These are phyloP conservation scores for Myzus persicae DNA, from an alignment of 1,140 invertebrate genomes.

Conservation along the genomic window DNA sequence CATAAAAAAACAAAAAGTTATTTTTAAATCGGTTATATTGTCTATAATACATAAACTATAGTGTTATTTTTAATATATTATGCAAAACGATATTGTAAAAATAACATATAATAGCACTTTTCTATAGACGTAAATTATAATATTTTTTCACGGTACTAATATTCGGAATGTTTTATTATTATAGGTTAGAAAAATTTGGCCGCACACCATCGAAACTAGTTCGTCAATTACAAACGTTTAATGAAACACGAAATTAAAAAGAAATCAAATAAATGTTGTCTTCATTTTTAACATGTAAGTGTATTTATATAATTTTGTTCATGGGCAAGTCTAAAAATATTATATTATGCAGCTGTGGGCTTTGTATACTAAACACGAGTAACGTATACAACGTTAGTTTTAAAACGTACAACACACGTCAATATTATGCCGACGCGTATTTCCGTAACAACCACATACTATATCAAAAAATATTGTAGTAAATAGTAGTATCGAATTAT, in stretches of 20 bases:
- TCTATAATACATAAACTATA: neutral
- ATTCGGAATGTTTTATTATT: neutral
- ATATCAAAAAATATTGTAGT: neutral
- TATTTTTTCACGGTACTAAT: neutral
- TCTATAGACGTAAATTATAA: neutral
- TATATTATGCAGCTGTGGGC: neutral
- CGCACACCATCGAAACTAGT: neutral
- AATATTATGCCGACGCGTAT: neutral
- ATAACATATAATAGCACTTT: neutral
- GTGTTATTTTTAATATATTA: neutral
- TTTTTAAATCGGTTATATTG: neutral
- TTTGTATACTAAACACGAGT: neutral
- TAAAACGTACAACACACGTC: neutral
- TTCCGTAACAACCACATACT: neutral
- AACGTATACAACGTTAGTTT: neutral
- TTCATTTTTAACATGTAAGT: neutral
- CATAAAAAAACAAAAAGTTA: neutral
- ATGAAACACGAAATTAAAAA: conserved; percentile 34
- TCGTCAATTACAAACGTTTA: conserved; percentile 3
- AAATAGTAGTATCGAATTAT: neutral
- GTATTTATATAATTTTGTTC: neutral
- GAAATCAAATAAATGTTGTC: neutral
- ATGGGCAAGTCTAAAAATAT: neutral
- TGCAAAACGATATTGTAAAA: neutral
- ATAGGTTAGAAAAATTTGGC: neutral